A percentile compares a stretch with the other conserved stretches of the same genome.
phyloP scores from a whole-genome alignment of 2,888 invertebrate species.

The Stratiomys singularior region DNA sequence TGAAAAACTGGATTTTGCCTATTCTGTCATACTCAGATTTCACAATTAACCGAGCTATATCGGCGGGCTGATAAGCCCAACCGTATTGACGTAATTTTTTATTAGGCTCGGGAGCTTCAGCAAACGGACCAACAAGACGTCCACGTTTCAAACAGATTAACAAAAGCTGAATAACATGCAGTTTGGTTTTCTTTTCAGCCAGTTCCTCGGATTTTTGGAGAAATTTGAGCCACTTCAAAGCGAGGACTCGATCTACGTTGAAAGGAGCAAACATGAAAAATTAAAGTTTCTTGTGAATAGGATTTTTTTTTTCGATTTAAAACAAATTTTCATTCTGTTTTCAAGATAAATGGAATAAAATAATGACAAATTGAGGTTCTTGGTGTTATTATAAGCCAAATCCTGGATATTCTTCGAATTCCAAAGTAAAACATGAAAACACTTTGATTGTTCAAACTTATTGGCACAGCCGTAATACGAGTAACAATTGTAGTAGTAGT shows the following conservation, averaged over 20 bases:
- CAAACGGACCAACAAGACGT: slow-evolving; percentile 64
- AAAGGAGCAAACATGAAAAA: no score
- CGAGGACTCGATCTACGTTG: slow-evolving; percentile 50
- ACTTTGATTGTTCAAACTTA: no score
- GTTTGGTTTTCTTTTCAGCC: slow-evolving; percentile 29
- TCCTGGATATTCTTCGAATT: no score
- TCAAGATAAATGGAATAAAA: no score
- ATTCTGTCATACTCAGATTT: slow-evolving; percentile 56
- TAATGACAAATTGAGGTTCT: no score
- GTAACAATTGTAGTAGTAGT: no score
- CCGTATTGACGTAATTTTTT: slow-evolving; percentile 55
- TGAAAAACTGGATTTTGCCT: slow-evolving; percentile 58
- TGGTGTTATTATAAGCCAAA: no score
- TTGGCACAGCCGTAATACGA: no score
- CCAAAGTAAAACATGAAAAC: no score
- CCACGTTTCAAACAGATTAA: slow-evolving; percentile 65
- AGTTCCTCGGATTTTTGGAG: slow-evolving; percentile 46
- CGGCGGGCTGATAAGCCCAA: slow-evolving; percentile 56
- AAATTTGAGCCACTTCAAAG: slow-evolving; percentile 53
- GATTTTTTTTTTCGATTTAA: no score
- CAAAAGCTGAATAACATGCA: slow-evolving; percentile 64
- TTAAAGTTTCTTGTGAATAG: no score
- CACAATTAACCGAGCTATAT: slow-evolving; percentile 61
- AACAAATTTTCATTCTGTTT: slow-evolving; percentile 10
- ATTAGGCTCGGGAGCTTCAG: slow-evolving; percentile 60